Evolutionary conservation across 2,888 invertebrate genomes (phyloP).

Genomic region (Plutella xylostella): DNA sequence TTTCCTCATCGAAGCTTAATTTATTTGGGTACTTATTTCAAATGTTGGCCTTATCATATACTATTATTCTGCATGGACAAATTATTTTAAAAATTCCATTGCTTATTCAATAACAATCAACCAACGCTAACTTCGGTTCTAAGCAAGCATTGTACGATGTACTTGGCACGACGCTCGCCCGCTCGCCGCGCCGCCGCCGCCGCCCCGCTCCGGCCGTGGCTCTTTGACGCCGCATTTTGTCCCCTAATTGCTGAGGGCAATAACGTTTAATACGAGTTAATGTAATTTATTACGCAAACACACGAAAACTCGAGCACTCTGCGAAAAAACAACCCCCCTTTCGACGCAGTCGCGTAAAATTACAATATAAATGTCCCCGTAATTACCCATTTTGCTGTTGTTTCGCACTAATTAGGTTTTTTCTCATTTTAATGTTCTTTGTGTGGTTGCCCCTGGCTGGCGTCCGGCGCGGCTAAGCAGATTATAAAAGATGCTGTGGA

Average conservation of each 20-base stretch:
- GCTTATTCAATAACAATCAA: not conserved
- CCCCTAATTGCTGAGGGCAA: slow-evolving; percentile 47
- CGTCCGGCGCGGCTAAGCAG: no score
- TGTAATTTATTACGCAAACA: slow-evolving; percentile 40
- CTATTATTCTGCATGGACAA: not conserved
- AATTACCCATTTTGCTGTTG: no score
- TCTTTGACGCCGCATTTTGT: not conserved
- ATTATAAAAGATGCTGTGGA: no score
- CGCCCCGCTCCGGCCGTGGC: not conserved
- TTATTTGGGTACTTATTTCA: not conserved
- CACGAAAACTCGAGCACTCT: slow-evolving; percentile 17
- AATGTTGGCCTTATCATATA: not conserved
- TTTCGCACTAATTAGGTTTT: no score
- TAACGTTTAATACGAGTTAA: slow-evolving; percentile 46
- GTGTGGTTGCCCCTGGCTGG: no score
- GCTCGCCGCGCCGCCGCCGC: not conserved
- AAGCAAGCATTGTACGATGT: not conserved
- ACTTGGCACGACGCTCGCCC: not conserved
- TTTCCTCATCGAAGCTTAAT: not conserved
- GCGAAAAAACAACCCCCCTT: not conserved
- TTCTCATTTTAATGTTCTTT: no score
- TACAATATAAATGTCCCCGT: not conserved
- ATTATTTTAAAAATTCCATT: not conserved
- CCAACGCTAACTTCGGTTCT: not conserved
- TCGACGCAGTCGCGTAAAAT: not conserved